phyloP scores from a whole-genome alignment of 2,113 vertebrate species.

The Leptosomus discolor region DNA sequence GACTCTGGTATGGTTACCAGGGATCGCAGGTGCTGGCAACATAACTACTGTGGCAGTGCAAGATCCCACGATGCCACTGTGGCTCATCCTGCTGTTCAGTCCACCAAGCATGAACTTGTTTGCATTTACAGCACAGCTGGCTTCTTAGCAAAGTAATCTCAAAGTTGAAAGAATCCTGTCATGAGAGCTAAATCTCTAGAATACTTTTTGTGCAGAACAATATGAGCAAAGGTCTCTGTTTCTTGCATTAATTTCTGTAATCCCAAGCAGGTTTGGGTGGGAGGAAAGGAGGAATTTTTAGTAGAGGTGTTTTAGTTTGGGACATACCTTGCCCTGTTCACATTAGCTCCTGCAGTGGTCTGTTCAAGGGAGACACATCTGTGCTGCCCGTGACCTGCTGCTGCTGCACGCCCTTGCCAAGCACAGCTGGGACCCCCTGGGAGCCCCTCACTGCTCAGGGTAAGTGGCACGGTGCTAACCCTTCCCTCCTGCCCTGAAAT shows the following conservation, averaged over 20 bases:
- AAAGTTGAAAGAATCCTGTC: not conserved
- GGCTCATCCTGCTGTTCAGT: not conserved
- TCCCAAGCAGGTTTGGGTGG: not conserved
- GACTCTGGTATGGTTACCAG: not conserved
- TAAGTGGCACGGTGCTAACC: fast-evolving
- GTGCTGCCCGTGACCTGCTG: not conserved
- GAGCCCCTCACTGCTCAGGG: fast-evolving
- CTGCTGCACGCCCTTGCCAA: not conserved
- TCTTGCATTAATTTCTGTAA: not conserved
- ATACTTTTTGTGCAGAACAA: not conserved
- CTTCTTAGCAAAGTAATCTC: not conserved
- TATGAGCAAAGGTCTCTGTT: not conserved
- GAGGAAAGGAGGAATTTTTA: not conserved
- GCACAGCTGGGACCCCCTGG: fast-evolving
- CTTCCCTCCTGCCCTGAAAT: not conserved
- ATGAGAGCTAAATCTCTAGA: not conserved
- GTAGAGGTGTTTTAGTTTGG: not conserved
- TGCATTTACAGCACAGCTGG: not conserved
- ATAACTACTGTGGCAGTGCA: not conserved
- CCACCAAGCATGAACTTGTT: not conserved
- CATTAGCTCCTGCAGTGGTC: fast-evolving
- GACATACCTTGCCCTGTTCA: not conserved
- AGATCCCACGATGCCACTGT: fast-evolving
- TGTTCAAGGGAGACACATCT: not conserved
- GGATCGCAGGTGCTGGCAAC: no score